Evolutionary conservation across 1,140 invertebrate species (phyloP), one percentile per base, ranked within the genome.

Genomic region (Littorina saxatilis): DNA sequence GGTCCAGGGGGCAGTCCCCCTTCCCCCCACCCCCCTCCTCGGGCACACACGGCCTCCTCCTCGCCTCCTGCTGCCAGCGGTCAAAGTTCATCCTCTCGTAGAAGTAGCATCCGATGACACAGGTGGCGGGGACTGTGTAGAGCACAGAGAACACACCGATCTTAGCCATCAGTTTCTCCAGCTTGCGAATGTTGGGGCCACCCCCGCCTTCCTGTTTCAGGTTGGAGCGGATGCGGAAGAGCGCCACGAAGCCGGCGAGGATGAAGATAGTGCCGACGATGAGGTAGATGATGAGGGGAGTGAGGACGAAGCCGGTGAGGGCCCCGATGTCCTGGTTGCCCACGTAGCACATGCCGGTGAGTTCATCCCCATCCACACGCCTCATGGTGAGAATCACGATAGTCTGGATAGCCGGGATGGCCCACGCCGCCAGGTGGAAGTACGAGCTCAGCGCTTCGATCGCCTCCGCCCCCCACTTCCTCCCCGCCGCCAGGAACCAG

Each of bases 401-500:
- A 0, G 96, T 98, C 27, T 98, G 93, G 9, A 99, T 95, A 27
- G 98, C 93, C 0, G 98, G 98, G n/a, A 98, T 92, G 32, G 96
- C 97, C 99, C 99, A 99, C 27, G 98, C 98, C 61, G 96, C 96
- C 84, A 99, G 93, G 94, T 99, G 99, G 93, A 99, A 99, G 92
- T 99, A 98, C 91, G 98, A 97, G 11, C 97, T 97, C 91, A 99
- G 97, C 58, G 97, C 96, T 93, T 99, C 98, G 89, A 99, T 99
- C n/a, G 98, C 98, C 94, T 99, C 98, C 92, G 99, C 97, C 17
- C 98, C 98, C 99, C 99, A 99, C 94, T 99, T 99, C 37, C 99
- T 94, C 27, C 97, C 98, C 80, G 98, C 98, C 43, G 98, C 97
- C 88, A 99, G 93, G 93, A 99, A 99, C 98, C 99, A 99, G 9